phyloP scores from a whole-genome alignment of 2,888 invertebrate species.

The Dolomedes plantarius region DNA sequence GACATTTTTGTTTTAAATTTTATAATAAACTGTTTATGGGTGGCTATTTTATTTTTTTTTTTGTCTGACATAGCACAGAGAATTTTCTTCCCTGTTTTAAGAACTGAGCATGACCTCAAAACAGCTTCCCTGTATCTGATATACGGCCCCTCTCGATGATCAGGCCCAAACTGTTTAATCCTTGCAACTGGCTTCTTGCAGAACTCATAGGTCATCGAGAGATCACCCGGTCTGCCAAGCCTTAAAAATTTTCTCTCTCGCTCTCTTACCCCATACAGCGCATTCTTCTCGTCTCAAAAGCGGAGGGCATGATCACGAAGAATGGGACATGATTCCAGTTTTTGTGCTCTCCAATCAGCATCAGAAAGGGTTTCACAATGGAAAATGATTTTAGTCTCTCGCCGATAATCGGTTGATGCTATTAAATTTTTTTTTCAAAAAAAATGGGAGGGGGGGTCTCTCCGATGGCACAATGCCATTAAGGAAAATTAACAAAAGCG shows the following conservation, averaged over 20 bases:
- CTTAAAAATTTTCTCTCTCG: not conserved
- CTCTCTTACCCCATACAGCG: conserved; percentile 48
- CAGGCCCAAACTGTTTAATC: conserved; percentile 45
- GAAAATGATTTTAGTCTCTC: conserved; percentile 3
- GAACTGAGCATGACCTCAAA: too few relatives aligned
- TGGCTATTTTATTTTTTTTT: too few relatives aligned
- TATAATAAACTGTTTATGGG: too few relatives aligned
- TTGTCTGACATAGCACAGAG: too few relatives aligned
- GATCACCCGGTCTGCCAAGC: conserved; percentile 41
- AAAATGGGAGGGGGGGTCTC: not conserved
- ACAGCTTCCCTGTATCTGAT: too few relatives aligned
- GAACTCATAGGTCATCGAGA: conserved; percentile 29
- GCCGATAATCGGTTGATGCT: not conserved
- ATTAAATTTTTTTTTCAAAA: not conserved
- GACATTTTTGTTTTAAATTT: too few relatives aligned
- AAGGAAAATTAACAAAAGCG: not conserved
- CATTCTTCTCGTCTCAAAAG: conserved; percentile 34
- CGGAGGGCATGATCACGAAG: conserved; percentile 3
- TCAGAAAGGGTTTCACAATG: not conserved
- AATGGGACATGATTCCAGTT: conserved; percentile 4
- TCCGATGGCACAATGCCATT: not conserved
- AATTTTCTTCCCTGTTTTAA: too few relatives aligned
- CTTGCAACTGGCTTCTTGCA: conserved; percentile 18
- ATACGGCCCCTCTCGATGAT: conserved; percentile 14
- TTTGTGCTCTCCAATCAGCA: not conserved